Base-by-base conservation (phyloP, 2,797 vertebrate genomes). In the Telmatherina bonti region DNA sequence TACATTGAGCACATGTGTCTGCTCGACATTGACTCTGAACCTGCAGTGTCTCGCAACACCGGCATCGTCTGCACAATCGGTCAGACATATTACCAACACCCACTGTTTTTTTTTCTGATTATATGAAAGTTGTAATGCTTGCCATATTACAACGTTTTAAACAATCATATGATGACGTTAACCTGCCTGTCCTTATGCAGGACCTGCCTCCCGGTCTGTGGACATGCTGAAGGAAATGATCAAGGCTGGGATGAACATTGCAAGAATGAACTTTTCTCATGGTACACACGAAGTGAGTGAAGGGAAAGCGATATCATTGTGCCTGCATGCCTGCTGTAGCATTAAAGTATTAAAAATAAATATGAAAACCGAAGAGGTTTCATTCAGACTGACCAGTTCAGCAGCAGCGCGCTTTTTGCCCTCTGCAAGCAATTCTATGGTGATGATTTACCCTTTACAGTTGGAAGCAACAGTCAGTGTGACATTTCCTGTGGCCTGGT, bases 51-150 rank as follows among this genome's bases (percentile, higher is more conserved):
- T 16, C 96, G 98, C 30, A 99, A 99, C 95, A 99, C 98, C 0
- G 97, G 98, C 93, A 99, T 99, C 88, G 94, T 99, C 91, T 99
- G 98, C 88, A 99, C 98, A 70, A 98, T 99, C 0, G 98, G 98
- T 99, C 87, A 70, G 96, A 72, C 26, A n/a, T 8, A 10, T 68
- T 18, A 3, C 63, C 24, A 65, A 51, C 35, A 15, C 8, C 6
- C 59, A 29, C 35, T 15, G 5, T 51, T 68, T 52, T 49, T 36
- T 60, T 47, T 29, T 15, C 33, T n/a, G n/a, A 27, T 52, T 35
- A 61, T 15, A 41, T 16, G 52, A 22, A 56, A 49, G 7, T 33
- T 63, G 18, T 45, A 68, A 38, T 51, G 5, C 56, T 45, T n/a
- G 70, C 29, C 5, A 52, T 10, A 2, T 38, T 71, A 24, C 26